Base-by-base conservation (phyloP, 2,113 vertebrate genomes). In the Cyphomyrus discorhynchus region DNA sequence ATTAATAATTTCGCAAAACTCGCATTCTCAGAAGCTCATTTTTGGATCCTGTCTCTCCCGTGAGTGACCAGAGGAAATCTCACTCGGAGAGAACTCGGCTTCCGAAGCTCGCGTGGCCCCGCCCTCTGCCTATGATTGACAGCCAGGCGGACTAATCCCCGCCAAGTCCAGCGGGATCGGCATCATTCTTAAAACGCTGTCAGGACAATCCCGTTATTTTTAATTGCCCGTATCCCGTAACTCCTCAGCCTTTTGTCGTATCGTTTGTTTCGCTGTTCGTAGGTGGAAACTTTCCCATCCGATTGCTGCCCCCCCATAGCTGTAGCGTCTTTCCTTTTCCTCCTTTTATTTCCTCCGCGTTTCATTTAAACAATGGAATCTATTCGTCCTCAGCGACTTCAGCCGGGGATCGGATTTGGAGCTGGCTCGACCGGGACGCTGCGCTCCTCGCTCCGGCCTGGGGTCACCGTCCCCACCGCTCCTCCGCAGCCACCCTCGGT, bases 391-490 rank as follows among this genome's bases (percentile, higher is more conserved):
- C 96, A 95, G 92, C 93, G 97, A 91, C 94, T 97, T 70, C 97
- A 98, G 95, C 97, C 97, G 6, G 97, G 98, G 4, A 96, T 97
- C 82, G 94, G 96, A 11, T 93, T 95, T 91, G 95, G 95, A 88
- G 92, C 94, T 4, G 94, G 94, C 88, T 90, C 92, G 15, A 94
- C 96, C 84, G 95, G 96, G 92, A 96, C 95, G 58, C 95, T 95
- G 77, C 96, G 94, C 93, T 96, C 92, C 80, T 95, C 95, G 56
- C 95, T 93, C 90, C 94, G 96, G 90, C 95, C 95, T 62, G 96
- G 96, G 88, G 96, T 96, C 0, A 95, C 96, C n/a, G 93, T 94
- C 2, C 92, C 94, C 80, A 94, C 95, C 92, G 93, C 94, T 84
- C 95, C 95, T 90, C 93, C 90, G 87, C 91, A 95, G 47, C 93